Conservation (phyloP, 1,140 invertebrate genomes). For the Drosophila quadrilineata region DNA sequence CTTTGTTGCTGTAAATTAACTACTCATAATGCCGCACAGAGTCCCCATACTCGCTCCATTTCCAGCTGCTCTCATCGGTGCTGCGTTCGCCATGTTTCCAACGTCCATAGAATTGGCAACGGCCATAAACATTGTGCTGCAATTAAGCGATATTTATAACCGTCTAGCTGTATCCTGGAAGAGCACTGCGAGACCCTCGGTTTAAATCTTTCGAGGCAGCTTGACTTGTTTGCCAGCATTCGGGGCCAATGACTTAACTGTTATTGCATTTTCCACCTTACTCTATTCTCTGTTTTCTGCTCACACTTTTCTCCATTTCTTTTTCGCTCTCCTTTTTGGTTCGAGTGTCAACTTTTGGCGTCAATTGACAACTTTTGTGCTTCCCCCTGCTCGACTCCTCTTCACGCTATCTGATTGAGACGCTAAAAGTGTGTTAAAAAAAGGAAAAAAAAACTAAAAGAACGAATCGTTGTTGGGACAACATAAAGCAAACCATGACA, state of each 20-base stretch:
- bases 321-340: slow-evolving; percentile 49
- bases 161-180: slow-evolving; percentile 37
- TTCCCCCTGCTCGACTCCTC: slow-evolving; percentile 24
- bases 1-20: slow-evolving; percentile 76
- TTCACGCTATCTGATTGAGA: slow-evolving; percentile 71
- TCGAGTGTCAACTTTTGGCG: slow-evolving; percentile 66
- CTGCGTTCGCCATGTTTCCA: slow-evolving; percentile 15
- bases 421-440: slow-evolving; percentile 53
- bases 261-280: slow-evolving; percentile 75
- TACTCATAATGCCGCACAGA: slow-evolving; percentile 65
- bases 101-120: slow-evolving; percentile 50
- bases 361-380: slow-evolving; percentile 76
- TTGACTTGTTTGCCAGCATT: slow-evolving; percentile 42
- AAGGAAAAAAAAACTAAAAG: slow-evolving; percentile 25
- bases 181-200: slow-evolving; percentile 21
- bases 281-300: slow-evolving; percentile 1
- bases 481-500: slow-evolving; percentile 40
- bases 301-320: background rate
- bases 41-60: background rate
- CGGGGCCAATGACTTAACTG: slow-evolving; percentile 68
- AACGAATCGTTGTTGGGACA: slow-evolving; percentile 17
- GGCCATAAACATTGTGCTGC: slow-evolving; percentile 61
- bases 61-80: background rate
- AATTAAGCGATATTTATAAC: slow-evolving; percentile 77
- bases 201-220: slow-evolving; percentile 10